Evolutionary conservation across 92 coral and sea anemone species (phyloP), one percentile per base, ranked within the genome.

Genomic region (Phenganax stokvisi): DNA sequence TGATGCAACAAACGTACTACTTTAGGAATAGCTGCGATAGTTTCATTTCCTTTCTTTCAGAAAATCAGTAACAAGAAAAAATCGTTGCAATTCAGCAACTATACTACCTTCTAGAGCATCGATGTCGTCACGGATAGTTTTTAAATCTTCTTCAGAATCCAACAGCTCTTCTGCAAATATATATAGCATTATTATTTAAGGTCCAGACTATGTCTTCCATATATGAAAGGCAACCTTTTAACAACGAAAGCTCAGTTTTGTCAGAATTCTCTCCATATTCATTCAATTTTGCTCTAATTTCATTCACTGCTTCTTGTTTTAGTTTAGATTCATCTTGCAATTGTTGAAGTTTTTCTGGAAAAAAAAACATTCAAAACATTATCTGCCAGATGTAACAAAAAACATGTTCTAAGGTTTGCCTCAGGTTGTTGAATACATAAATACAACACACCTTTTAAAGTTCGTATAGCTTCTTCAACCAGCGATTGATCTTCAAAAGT

Each of bases 41-140:
- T 20, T 9, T 9, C 65, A 59, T 59, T 5, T 9, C 65, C 25
- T 20, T 20, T 20, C 25, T 20, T 20, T 20, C 25, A 20, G 25
- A 20, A 20, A 20, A 20, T 20, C 25, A 20, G 25, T 20, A 20
- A 20, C 25, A 20, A 20, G 25, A 20, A 20, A 20, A 20, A 20
- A 20, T 20, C 25, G 25, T 20, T 20, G 25, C 25, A 20, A 20
- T 20, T 20, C 25, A 20, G 25, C 25, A 20, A 20, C 25, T 20
- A 20, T 20, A 20, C 25, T 83, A 94, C 98, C 98, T 90, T 94
- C 97, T 16, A 94, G 85, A 44, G 84, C 80, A 28, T 86, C 87
- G 54, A 94, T 89, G 44, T 86, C 87, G 10, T 65, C 85, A 44
- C 75, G 84, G 58, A 66, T 80, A 28, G 81, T 71, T 76, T 86